A percentile compares a stretch with the other conserved stretches of the same genome.
These are phyloP conservation scores for Andrena marginata DNA, from an alignment of 2,888 invertebrate species.

Conservation along the genomic window DNA sequence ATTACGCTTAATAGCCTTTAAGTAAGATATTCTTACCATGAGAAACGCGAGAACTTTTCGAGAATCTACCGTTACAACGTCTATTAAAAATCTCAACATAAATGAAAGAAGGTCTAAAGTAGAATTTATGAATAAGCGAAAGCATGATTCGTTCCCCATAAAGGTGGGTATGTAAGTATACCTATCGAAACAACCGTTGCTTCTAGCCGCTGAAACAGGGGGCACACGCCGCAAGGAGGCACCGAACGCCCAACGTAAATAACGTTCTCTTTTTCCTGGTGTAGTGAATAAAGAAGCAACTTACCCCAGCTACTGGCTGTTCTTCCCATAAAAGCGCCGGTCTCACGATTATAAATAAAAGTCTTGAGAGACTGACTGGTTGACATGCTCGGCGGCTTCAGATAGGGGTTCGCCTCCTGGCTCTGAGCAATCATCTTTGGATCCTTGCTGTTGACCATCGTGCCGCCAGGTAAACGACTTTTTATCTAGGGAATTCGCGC, in stretches of 20 bases:
- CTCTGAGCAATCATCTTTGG: conserved; percentile 83
- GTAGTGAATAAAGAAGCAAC: conserved; percentile 63
- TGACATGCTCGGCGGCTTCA: conserved; percentile 84
- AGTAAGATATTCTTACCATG: too few relatives aligned
- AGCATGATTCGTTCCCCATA: too few relatives aligned
- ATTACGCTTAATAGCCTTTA: too few relatives aligned
- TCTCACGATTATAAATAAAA: conserved; percentile 87
- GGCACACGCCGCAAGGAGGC: neutral
- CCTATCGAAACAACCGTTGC: neutral
- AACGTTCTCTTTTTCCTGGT: neutral
- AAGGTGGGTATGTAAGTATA: neutral
- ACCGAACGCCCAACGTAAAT: conserved; percentile 7
- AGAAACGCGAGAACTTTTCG: too few relatives aligned
- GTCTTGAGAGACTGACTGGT: conserved; percentile 81
- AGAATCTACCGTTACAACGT: too few relatives aligned
- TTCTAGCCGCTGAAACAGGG: neutral
- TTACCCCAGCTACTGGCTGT: conserved; percentile 88
- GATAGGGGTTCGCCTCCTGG: conserved; percentile 86
- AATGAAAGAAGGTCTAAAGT: too few relatives aligned
- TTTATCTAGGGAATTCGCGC: neutral
- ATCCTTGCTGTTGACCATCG: conserved; percentile 86
- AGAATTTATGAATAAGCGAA: too few relatives aligned
- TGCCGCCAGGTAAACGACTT: conserved; percentile 9
- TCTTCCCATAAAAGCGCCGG: conserved; percentile 87
- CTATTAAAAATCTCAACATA: too few relatives aligned